phyloP scores from a whole-genome alignment of 1,140 invertebrate genomes.

The Halesus radiatus region DNA sequence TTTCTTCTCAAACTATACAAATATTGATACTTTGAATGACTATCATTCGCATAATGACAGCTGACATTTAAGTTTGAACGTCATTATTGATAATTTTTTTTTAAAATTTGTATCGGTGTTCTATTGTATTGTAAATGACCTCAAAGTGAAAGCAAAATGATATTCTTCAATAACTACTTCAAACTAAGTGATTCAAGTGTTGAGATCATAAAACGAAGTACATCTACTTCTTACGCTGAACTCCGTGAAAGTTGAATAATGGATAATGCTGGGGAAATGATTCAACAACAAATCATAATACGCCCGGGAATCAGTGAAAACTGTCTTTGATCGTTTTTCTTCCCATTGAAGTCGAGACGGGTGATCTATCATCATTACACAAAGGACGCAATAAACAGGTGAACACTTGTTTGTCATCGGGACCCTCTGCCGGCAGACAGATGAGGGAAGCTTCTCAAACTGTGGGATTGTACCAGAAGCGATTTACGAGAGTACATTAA shows the following conservation, averaged over 20 bases:
- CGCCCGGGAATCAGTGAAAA: conserved; percentile 31
- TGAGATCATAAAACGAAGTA: too few relatives aligned
- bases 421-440: conserved; percentile 36
- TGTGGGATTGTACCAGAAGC: not conserved
- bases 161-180: too few relatives aligned
- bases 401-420: conserved; percentile 55
- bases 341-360: conserved; percentile 11
- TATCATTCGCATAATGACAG: too few relatives aligned
- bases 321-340: conserved; percentile 20
- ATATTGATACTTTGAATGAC: too few relatives aligned
- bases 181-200: too few relatives aligned
- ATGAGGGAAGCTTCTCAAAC: not conserved
- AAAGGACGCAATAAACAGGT: conserved; percentile 51
- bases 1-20: too few relatives aligned
- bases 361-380: conserved; percentile 55
- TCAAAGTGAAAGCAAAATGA: too few relatives aligned
- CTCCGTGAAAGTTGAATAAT: conserved; percentile 21
- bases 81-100: too few relatives aligned
- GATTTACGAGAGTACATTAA: too few relatives aligned
- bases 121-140: too few relatives aligned
- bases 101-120: too few relatives aligned
- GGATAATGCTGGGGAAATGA: conserved; percentile 24
- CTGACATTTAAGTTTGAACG: too few relatives aligned
- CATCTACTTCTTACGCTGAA: not conserved
- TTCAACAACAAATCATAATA: conserved; percentile 36